Percentiles rank a stretch among this genome's conserved stretches.
These are phyloP conservation scores for Alouatta palliata DNA, from an alignment of 2,113 vertebrate genomes.

Conservation along the genomic window DNA sequence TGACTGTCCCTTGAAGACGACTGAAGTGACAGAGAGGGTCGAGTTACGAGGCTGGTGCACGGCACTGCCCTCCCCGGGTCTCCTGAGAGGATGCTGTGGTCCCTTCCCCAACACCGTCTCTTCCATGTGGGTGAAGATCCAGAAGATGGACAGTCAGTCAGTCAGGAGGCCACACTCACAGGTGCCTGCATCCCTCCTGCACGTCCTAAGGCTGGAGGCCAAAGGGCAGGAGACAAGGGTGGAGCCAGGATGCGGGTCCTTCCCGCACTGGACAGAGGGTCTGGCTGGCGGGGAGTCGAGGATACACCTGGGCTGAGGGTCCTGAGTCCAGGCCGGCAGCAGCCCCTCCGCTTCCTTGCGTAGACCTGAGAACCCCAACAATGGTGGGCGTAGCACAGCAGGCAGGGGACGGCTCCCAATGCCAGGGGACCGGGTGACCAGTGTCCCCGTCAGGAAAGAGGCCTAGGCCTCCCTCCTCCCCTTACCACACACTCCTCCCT, in stretches of 20 bases:
- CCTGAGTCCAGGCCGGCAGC: neutral
- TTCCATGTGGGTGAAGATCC: neutral
- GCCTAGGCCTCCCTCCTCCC: neutral
- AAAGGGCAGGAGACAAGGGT: neutral
- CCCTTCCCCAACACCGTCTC: neutral
- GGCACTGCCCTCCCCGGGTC: neutral
- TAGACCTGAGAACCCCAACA: neutral
- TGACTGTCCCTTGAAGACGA: neutral
- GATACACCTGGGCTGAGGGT: neutral
- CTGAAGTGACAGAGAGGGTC: neutral
- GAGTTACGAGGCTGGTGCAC: neutral
- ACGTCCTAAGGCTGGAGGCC: neutral
- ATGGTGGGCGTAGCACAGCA: too few relatives aligned
- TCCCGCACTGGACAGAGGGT: neutral
- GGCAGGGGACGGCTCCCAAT: neutral
- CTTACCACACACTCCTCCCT: neutral
- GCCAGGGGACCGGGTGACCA: neutral
- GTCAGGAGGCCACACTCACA: too few relatives aligned
- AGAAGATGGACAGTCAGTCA: neutral
- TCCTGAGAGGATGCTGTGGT: neutral
- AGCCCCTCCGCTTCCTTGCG: neutral
- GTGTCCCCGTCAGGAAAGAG: neutral
- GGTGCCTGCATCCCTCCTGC: fast-evolving
- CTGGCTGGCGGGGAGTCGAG: neutral
- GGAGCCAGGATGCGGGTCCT: neutral